Evolutionary conservation across 92 coral and sea anemone species (phyloP), one percentile per base, ranked within the genome.

Genomic region (Zoanthus sansibaricus): DNA sequence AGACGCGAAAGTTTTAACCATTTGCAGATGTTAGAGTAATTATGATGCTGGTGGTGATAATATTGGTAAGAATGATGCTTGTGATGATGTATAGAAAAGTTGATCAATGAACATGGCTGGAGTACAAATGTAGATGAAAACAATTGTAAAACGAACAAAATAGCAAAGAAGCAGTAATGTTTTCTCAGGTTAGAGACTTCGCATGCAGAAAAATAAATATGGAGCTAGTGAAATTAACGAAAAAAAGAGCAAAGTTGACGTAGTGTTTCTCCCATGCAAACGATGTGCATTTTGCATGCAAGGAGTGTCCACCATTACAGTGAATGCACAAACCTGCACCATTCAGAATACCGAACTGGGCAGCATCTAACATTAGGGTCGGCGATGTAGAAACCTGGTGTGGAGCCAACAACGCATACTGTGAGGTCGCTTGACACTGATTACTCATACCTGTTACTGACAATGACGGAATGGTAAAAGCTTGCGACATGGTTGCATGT

Each of bases 401-500:
- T 17, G 83, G 52, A 17, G 83, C 66, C 83, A 78, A n/a, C 6
- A 67, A 45, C 10, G 85, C 64, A 17, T n/a, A 80, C 85, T 80
- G 85, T 11, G 85, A 64, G 59, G 85, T 62, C 62, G 32, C 75
- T 80, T 66, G 85, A 61, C 33, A 42, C 56, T 78, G 83, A 80
- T 14, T 80, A 80, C 71, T 80, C 85, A 48, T 80, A 80, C 85
- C 85, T 80, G 85, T 45, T 47, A 80, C 85, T 80, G 85, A 47
- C 85, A 80, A 16, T 13, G 85, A 80, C 5, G 85, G 85, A 30
- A 80, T 59, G 8, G 85, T 33, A 10, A 80, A 80, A 20, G 85
- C 54, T 71, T 80, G 85, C 46, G 85, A 71, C 30, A 86, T 5
- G 87, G 90, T 86, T 90, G 92, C 68, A 82, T 78, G 59, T 78